phyloP scores from a whole-genome alignment of 1,140 invertebrate genomes.

The Hyphantria cunea region DNA sequence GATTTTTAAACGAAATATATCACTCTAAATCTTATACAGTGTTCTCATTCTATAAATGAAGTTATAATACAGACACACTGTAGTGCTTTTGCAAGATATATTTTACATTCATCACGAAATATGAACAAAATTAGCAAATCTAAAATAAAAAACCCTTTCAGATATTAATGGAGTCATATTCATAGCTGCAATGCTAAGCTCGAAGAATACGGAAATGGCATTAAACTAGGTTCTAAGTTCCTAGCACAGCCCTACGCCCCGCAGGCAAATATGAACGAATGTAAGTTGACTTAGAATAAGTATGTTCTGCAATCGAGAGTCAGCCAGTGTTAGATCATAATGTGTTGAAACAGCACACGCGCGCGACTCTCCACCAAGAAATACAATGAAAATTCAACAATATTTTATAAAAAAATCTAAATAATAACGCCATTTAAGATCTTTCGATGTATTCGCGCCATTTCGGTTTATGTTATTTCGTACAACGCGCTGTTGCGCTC shows the following conservation, averaged over 20 bases:
- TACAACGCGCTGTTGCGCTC: constrained; percentile 31
- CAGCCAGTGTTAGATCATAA: constrained; percentile 81
- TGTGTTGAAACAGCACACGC: constrained; percentile 79
- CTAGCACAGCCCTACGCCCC: constrained; percentile 75
- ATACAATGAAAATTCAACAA: constrained; percentile 71
- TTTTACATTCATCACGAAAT: too few relatives aligned
- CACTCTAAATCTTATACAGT: too few relatives aligned
- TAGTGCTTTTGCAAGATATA: too few relatives aligned
- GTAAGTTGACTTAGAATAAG: constrained; percentile 82
- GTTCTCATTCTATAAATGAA: too few relatives aligned
- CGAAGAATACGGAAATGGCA: constrained; percentile 20
- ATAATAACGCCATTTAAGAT: constrained; percentile 38
- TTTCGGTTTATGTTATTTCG: constrained; percentile 38
- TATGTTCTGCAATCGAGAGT: constrained; percentile 79
- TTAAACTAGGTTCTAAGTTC: constrained; percentile 48
- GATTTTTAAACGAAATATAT: too few relatives aligned
- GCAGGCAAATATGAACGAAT: constrained; percentile 82
- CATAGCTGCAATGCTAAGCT: neutral
- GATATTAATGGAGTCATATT: neutral
- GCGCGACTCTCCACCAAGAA: constrained; percentile 57
- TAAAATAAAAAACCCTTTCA: neutral
- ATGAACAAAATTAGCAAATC: neutral
- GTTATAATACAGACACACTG: too few relatives aligned
- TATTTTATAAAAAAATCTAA: constrained; percentile 63
- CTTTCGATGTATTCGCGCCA: constrained; percentile 41